Base-by-base conservation (phyloP, 2,888 invertebrate genomes). In the Polyommatus icarus region DNA sequence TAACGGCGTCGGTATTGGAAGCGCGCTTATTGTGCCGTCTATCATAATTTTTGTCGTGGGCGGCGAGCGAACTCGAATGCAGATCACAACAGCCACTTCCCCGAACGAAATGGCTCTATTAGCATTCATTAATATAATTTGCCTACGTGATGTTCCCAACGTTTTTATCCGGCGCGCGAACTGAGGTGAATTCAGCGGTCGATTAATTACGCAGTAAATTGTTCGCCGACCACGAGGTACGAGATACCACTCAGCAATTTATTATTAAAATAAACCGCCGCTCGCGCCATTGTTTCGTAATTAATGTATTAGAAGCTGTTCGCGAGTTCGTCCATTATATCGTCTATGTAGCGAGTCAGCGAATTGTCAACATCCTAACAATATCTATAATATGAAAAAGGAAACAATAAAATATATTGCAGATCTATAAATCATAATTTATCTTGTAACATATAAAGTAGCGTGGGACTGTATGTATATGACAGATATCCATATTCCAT, bases 21-120 rank as follows among this genome's bases (percentile, higher is more conserved):
- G 88, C 87, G 87, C 85, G 88, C 90, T 92, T 91, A 94, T 94
- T 92, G 93, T 93, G 87, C 91, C 92, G 93, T 92, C 92, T 89
- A 91, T 93, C 92, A 92, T 85, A 89, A 89, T 90, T 90, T 89
- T 88, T 87, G 87, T 88, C 85, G 90, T 90, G 88, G 90, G 91
- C 88, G 89, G 87, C 85, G 75, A 87, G 84, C 80, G 80, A 83
- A 81, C 79, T 83, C 85, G 82, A 83, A 85, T 85, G 85, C 85
- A 79, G 77, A 80, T 81, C 79, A 79, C 77, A 71, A 76, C 79
- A 80, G 78, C 78, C 71, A 75, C 75, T 46, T 29, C n/a, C 36
- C 36, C 12, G 40, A 72, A 72, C 72, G 20, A 72, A 72, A 72
- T 72, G 40, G 72, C 36, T 72, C 40, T 71, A 76, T 76, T 76